Evolutionary conservation across 2,888 invertebrate genomes (phyloP), one percentile per base, ranked within the genome.

Genomic region (Ochropleura plecta): DNA sequence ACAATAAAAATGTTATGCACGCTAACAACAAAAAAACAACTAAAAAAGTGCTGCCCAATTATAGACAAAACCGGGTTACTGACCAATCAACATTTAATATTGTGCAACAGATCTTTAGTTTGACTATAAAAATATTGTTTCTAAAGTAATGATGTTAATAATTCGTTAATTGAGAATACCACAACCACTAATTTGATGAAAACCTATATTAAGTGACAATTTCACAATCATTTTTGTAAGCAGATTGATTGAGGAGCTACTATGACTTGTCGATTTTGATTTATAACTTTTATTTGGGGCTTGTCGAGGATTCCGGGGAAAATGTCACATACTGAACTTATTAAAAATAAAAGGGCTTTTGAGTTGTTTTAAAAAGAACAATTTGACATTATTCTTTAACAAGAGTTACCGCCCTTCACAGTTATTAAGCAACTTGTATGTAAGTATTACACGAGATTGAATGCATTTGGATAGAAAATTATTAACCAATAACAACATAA

Each of bases 11-110:
- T 40, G 42, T 30, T 67, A 8, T 18, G 42, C 40, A 40, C 42
- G 65, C 44, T 44, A 70, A 16, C n/a, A 12, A 66, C 16, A 59
- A 55, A 46, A n/a, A 66, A 69, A 4, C 55, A 20, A 16, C 30
- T n/a, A 3, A 72, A 74, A 79, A 49, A n/a, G 10, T 12, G 42
- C 8, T 53, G 51, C 67, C 73, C 77, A 78, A 83, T 79, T 75
- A 70, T 69, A 3, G 70, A 18, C 49, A 4, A 55, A 20, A 20
- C 69, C 46, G 78, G 64, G 74, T 63, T 44, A 40, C 0, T n/a
- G 9, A 4, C n/a, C 20, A 62, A 18, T 40, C 14, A 48, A 42
- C 59, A 16, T 67, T 60, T 18, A 65, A 74, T 82, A 66, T 85
- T 85, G 67, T 57, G 85, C 73, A 82, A 85, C 12, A 67, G 0